Base-by-base conservation (phyloP, 2,113 vertebrate genomes). In the Promerops cafer region DNA sequence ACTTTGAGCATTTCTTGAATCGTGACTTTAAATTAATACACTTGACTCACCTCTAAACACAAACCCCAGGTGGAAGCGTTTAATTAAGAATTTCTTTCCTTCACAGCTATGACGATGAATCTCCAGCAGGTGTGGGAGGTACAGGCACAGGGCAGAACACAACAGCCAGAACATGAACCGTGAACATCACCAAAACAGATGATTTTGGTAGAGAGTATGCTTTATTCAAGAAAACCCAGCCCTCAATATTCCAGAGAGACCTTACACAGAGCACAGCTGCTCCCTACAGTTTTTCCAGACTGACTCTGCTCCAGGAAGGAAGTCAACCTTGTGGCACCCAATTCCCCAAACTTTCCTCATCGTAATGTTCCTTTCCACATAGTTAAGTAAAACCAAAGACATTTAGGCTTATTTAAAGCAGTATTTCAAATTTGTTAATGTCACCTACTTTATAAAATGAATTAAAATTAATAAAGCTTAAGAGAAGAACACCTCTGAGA, bases 131-230 rank as follows among this genome's bases (percentile, higher is more conserved):
- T 30, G 8, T 1, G 22, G 23, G 49, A 30, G 49, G 8, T 10
- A 14, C 6, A 30, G 26, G 5, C 11, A 18, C 16, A 27, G 45
- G n/a, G 50, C 39, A 57, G 44, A 44, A 39, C 37, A 4, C 61
- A 16, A 9, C 17, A 35, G 23, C 39, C 17, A 14, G 23, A 35
- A 16, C 17, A 4, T 2, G 16, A 39, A 17, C 44, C 22, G 3
- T 5, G 7, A 49, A 9, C 40, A 15, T 19, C 66, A 27, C 33
- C 30, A 3, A 13, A 45, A 13, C 2, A 22, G 1, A 10, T 5
- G 2, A 9, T 33, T 24, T 8, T 10, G 33, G 35, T 5, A 18
- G 7, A 19, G 1, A 9, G 8, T 0, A 1, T 7, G 23, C 13
- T 47, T 47, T 10, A 10, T 18, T 26, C 21, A 50, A 44, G 5